Conservation (phyloP, 2,888 invertebrate genomes). For the Patella ulyssiponensis region DNA sequence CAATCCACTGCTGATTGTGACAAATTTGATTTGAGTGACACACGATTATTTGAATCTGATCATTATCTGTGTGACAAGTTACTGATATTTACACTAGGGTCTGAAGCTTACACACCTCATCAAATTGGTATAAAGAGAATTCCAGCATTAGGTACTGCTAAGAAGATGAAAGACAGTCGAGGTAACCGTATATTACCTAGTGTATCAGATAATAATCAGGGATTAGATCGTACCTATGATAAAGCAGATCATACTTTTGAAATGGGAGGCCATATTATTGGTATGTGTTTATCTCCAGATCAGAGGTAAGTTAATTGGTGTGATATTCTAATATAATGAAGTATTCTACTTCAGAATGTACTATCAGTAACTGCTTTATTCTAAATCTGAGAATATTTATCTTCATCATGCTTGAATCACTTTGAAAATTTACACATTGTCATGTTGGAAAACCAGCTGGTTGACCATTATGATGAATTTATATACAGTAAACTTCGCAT, state of each 20-base stretch:
- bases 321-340: no score
- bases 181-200: conserved; percentile 47
- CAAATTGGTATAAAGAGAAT: conserved; percentile 82
- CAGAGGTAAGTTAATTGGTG: conserved; percentile 76
- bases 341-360: no score
- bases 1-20: background rate
- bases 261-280: conserved; percentile 88
- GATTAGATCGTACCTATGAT: conserved; percentile 73
- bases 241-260: conserved; percentile 86
- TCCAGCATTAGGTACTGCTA: conserved; percentile 67
- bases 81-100: conserved; percentile 87
- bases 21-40: background rate
- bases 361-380: no score
- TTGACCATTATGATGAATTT: no score
- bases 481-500: no score
- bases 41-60: background rate
- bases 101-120: conserved; percentile 87
- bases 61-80: conserved; percentile 75
- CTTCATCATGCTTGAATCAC: no score
- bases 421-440: no score
- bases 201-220: conserved; percentile 52
- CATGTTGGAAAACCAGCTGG: no score
- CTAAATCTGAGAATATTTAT: no score
- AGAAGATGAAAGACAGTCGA: conserved; percentile 28
- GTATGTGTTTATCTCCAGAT: conserved; percentile 88